A percentile compares a stretch with the other conserved stretches of the same genome.
These are phyloP conservation scores for Pavo muticus DNA, from an alignment of 2,113 vertebrate genomes.

Conservation along the genomic window DNA sequence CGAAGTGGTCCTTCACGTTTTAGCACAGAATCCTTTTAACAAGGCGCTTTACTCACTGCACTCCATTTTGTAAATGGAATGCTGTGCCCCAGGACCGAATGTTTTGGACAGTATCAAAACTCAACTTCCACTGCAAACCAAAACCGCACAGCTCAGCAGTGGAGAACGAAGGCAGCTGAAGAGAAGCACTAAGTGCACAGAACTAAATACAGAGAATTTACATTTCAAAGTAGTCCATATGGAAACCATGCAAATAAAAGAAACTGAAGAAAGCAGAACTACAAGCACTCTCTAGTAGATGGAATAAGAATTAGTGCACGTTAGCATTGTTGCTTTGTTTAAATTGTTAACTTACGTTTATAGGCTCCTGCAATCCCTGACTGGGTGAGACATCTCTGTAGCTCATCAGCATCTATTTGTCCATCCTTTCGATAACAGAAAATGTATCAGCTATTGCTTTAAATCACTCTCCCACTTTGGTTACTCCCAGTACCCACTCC, in stretches of 20 bases:
- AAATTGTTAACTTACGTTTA: conserved; percentile 84
- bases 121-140: background rate
- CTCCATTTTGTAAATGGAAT: background rate
- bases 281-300: background rate
- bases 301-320: background rate
- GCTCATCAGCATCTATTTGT: conserved; percentile 92
- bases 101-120: background rate
- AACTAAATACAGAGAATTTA: background rate
- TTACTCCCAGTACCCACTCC: conserved; percentile 20
- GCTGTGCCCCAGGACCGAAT: background rate
- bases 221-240: background rate
- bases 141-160: background rate
- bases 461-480: background rate
- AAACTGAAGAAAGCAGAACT: background rate
- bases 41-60: background rate
- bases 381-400: conserved; percentile 92
- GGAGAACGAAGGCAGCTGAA: background rate
- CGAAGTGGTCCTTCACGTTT: background rate
- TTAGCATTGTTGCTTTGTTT: background rate
- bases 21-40: background rate
- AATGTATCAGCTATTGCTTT: conserved; percentile 28
- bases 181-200: rapidly evolving
- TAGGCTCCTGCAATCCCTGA: conserved; percentile 88
- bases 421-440: conserved; percentile 84
- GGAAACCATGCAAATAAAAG: background rate